Base-by-base conservation (phyloP, 2,797 vertebrate species). In the Pseudochaenichthys georgianus region DNA sequence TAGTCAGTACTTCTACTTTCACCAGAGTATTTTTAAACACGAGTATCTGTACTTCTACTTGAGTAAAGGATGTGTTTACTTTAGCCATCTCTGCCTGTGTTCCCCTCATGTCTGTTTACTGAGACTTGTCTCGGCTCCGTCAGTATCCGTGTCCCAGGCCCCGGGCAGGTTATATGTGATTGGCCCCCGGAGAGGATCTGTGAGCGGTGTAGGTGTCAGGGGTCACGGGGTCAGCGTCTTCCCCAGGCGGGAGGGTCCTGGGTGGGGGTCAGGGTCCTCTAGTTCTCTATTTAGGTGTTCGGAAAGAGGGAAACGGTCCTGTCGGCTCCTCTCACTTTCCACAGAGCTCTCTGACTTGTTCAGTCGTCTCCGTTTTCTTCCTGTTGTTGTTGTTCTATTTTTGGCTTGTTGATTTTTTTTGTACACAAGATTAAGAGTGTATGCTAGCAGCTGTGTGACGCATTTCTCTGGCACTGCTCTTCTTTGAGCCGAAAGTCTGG, bases 211-310 rank as follows among this genome's bases (percentile, higher is more conserved):
- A 88, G 88, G 90, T 91, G 93, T 91, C 86, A 89, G 67, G 70
- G 93, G 92, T 93, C 80, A 31, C 5, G 0, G 78, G 90, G 87
- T 94, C 90, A 87, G 42, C 3, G 51, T 86, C 82, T 70, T 68
- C 83, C 84, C 64, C 66, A 28, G 69, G 79, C 4, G 74, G 66
- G 47, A 61, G 66, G 79, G 50, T 78, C 58, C 64, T 81, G 38
- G 67, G 55, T 75, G 54, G 69, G 81, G 81, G 80, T 88, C 78
- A 71, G 10, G 13, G 57, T 71, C 82, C 52, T 12, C 23, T 54
- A 85, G 74, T 23, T 38, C 28, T 82, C 72, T 63, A 84, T 90
- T 83, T 70, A 82, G 77, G 78, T 84, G 76, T 68, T 77, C 21
- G 34, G 21, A 46, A 78, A 70, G 64, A 67, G 80, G 34, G 8